A percentile compares a stretch with the other conserved stretches of the same genome.
Evolutionary conservation across 2,888 invertebrate genomes (phyloP).

Genomic region (Polyommatus icarus): DNA sequence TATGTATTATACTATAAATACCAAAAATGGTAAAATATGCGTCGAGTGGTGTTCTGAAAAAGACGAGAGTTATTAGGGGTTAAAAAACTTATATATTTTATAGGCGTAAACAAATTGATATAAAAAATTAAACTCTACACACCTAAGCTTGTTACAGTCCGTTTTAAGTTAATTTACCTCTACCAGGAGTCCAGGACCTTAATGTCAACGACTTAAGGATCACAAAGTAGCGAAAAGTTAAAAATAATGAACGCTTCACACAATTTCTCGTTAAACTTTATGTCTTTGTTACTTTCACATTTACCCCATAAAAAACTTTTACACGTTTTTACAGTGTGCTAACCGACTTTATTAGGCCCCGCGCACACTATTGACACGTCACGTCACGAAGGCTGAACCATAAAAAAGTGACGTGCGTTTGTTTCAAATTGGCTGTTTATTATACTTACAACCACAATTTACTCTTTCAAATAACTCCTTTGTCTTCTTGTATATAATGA

Average conservation of each 20-base stretch:
- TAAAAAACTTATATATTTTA: background rate
- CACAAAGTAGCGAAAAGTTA: background rate
- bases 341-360: conserved; percentile 20
- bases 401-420: conserved; percentile 18
- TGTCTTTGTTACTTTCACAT: conserved; percentile 29
- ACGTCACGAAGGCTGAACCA: conserved; percentile 12
- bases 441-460: background rate
- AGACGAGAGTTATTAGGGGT: background rate
- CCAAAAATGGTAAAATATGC: background rate
- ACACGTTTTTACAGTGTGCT: conserved; percentile 26
- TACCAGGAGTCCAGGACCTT: background rate
- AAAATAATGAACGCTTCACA: conserved; percentile 10
- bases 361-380: conserved; percentile 26
- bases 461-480: background rate
- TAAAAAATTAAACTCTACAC: background rate
- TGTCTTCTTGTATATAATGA: background rate
- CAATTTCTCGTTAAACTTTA: conserved; percentile 10
- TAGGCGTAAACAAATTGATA: background rate
- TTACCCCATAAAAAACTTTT: conserved; percentile 25
- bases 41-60: no score
- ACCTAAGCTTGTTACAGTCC: background rate
- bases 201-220: background rate
- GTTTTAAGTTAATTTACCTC: background rate
- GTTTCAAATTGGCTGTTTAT: conserved; percentile 8
- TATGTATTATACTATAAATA: background rate